Conservation (phyloP, 2,888 invertebrate species). For the Cremastinae sp. region DNA sequence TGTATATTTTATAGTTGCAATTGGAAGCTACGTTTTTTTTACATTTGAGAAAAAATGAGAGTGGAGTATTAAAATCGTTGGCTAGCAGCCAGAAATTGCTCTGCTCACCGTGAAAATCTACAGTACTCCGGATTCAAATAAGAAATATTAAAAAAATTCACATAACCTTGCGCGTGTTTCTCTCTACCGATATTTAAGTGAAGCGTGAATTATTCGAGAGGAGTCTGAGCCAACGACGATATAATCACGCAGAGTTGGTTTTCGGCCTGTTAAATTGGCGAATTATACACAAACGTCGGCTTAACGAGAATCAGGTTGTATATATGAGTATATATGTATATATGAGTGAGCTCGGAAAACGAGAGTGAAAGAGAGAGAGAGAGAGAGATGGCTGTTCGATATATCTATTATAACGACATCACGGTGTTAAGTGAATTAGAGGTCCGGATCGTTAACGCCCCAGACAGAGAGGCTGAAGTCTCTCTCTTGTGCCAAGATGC, state of each 20-base stretch:
- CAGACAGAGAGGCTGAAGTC: constrained; percentile 50
- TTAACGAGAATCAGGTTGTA: constrained; percentile 64
- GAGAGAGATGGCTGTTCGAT: too few species aligned
- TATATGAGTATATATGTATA: too few species aligned
- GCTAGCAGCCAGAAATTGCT: too few species aligned
- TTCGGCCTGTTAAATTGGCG: constrained; percentile 65
- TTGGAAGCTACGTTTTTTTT: too few species aligned
- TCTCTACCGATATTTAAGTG: constrained; percentile 26
- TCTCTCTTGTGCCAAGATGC: constrained; percentile 56
- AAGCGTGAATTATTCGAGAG: constrained; percentile 9
- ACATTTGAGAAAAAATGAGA: too few species aligned
- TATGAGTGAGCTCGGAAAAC: constrained; percentile 51
- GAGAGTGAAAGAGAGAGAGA: too few species aligned
- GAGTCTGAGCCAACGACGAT: constrained; percentile 43
- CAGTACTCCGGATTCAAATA: neutral
- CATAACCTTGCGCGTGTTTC: neutral
- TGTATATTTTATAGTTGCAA: too few species aligned
- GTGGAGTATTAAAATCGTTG: too few species aligned
- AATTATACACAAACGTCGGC: constrained; percentile 69
- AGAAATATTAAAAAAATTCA: neutral
- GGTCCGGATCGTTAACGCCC: constrained; percentile 67
- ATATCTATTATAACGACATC: constrained; percentile 34
- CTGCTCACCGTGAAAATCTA: too few species aligned
- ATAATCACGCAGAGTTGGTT: constrained; percentile 57
- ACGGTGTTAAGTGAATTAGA: constrained; percentile 68